Conservation (phyloP, 2,113 vertebrate genomes). For the Herpailurus yagouaroundi region DNA sequence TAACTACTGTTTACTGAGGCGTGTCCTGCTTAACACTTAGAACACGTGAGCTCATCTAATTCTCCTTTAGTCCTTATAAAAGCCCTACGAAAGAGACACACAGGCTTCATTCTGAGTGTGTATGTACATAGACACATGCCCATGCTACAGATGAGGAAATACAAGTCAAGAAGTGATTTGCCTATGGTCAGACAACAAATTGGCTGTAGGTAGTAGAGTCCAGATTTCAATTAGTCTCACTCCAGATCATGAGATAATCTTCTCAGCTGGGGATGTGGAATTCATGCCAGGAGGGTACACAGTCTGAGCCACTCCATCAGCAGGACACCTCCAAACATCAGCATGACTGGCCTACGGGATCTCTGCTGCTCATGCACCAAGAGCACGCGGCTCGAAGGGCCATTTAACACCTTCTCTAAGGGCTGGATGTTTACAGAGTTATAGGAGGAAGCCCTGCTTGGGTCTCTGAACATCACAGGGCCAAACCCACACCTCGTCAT, state of each 20-base stretch:
- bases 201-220: not conserved
- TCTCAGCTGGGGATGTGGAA: not conserved
- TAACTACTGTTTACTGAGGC: fast-evolving
- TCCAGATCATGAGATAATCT: not conserved
- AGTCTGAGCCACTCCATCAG: not conserved
- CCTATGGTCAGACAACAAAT: not conserved
- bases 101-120: not conserved
- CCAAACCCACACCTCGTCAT: no score
- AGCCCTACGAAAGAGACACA: not conserved
- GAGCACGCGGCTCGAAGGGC: not conserved
- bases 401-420: not conserved
- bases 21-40: not conserved
- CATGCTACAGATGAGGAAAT: not conserved
- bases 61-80: not conserved
- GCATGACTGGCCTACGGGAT: not conserved
- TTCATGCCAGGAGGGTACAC: not conserved
- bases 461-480: not conserved
- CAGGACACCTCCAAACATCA: not conserved
- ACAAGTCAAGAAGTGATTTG: not conserved
- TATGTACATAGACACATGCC: not conserved
- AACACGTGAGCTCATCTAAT: not conserved
- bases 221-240: not conserved
- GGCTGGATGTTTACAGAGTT: not conserved
- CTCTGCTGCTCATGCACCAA: not conserved
- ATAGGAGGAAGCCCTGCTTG: not conserved